Base-by-base conservation (phyloP, 2,797 vertebrate genomes). In the Paguma larvata region DNA sequence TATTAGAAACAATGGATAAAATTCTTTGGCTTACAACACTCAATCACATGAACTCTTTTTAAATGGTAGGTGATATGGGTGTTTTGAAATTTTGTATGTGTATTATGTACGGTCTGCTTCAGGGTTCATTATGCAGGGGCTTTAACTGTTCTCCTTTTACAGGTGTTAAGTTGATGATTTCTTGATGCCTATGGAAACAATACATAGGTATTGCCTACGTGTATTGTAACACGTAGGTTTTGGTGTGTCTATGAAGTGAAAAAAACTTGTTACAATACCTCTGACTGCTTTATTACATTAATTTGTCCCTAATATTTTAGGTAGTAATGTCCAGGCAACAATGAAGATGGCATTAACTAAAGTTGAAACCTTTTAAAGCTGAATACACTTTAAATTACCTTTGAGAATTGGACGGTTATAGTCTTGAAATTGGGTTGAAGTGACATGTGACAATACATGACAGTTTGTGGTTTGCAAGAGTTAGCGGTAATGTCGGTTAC, bases 1-100 rank as follows among this genome's bases (percentile, higher is more conserved):
- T 68, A 63, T 97, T 97, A 93, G 97, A 98, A 85, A 88, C 94
- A 75, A 16, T 94, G 72, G 87, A 65, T 96, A n/a, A 97, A 95
- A 80, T 91, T 96, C 72, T 78, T 94, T 88, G 85, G 78, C 90
- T 78, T 87, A 48, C 21, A 73, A 79, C 21, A 46, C 63, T 97
- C 65, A 48, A 62, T 94, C 90, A 95, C 68, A 80, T 30, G 59
- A 75, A 48, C 72, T 78, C 38, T 88, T 68, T 94, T 96, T 97
- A 94, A 96, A 92, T 96, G 89, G 32, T 75, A 94, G 73, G 34
- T 48, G 91, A 93, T 67, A 63, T 63, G 70, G 27, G 2, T 51
- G 62, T 30, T 97, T 97, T 41, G n/a, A 93, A 82, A 91, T 75
- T 96, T 38, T 77, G 77, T 70, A 79, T 67, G 82, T 89, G 73